These are phyloP conservation scores for Euzetes globulus DNA, from an alignment of 2,888 invertebrate genomes.

Conservation along the genomic window DNA sequence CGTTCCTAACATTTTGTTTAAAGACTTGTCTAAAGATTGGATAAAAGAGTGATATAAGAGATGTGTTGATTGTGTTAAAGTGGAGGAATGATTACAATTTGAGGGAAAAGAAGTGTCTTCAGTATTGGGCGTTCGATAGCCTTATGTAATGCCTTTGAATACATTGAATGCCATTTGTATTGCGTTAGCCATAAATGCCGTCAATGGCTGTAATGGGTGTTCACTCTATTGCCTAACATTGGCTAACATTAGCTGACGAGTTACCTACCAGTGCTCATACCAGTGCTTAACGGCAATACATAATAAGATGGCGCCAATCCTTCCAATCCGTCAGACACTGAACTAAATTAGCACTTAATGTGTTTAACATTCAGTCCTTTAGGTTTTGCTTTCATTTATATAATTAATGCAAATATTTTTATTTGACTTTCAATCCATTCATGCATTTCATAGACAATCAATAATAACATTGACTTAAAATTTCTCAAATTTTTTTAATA, in stretches of 20 bases:
- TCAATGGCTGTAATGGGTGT: slow-evolving; percentile 15
- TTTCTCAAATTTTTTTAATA: background rate
- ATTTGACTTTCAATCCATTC: background rate
- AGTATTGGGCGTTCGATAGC: slow-evolving; percentile 15
- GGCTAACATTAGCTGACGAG: background rate
- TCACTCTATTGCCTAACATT: background rate
- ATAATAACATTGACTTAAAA: background rate
- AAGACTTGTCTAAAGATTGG: too few species aligned
- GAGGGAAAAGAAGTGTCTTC: background rate
- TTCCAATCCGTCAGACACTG: slow-evolving; percentile 17
- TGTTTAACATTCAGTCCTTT: background rate
- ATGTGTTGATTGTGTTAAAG: too few species aligned
- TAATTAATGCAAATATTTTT: background rate
- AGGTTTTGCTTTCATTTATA: background rate
- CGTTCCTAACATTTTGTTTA: too few species aligned
- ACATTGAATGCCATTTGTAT: slow-evolving; percentile 7
- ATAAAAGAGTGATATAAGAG: too few species aligned
- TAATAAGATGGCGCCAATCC: slow-evolving; percentile 30
- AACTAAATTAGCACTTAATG: background rate
- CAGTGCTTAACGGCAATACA: background rate
- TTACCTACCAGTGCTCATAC: background rate
- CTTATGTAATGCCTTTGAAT: slow-evolving; percentile 5
- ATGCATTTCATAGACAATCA: background rate
- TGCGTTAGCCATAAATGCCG: slow-evolving; percentile 16
- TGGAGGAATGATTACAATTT: background rate